Percentiles rank a stretch among this genome's conserved stretches.
Evolutionary conservation across 1,140 invertebrate species (phyloP).

Genomic region (Brachionus rotundiformis): DNA sequence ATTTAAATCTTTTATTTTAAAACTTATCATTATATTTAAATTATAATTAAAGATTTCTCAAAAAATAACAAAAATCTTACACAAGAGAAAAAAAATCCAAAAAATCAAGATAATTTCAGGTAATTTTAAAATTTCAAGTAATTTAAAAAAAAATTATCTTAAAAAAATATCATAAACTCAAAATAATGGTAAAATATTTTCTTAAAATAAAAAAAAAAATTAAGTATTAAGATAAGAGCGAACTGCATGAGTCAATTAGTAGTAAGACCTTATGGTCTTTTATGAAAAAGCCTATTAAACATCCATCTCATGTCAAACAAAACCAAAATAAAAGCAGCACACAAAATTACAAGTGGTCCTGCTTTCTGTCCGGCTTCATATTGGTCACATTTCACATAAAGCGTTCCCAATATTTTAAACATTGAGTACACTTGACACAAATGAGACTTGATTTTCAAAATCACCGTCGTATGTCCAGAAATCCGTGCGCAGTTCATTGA

Average conservation of each 20-base stretch:
- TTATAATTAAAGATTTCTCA: background rate
- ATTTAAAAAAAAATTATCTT: background rate
- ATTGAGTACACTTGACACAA: background rate
- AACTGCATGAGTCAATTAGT: slow-evolving; percentile 10
- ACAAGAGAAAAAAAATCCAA: slow-evolving; percentile 39
- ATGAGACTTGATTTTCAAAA: slow-evolving; percentile 36
- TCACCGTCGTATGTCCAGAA: slow-evolving; percentile 29
- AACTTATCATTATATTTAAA: background rate
- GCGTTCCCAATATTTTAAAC: slow-evolving; percentile 16
- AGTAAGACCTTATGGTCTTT: background rate
- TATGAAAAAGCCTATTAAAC: background rate
- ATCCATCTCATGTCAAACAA: background rate
- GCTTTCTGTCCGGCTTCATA: background rate
- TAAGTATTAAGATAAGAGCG: background rate
- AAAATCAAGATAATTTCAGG: slow-evolving; percentile 29
- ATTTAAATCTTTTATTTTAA: background rate
- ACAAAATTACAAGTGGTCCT: background rate
- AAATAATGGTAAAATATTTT: background rate
- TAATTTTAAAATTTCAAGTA: background rate
- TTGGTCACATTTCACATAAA: background rate
- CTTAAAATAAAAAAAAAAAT: background rate
- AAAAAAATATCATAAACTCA: slow-evolving; percentile 6
- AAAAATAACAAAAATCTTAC: slow-evolving; percentile 38
- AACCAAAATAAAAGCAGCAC: background rate
- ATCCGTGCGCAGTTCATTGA: background rate